A percentile compares a stretch with the other conserved stretches of the same genome.
These are phyloP conservation scores for Pemphredon lugubris DNA, from an alignment of 2,888 invertebrate species.

Conservation along the genomic window DNA sequence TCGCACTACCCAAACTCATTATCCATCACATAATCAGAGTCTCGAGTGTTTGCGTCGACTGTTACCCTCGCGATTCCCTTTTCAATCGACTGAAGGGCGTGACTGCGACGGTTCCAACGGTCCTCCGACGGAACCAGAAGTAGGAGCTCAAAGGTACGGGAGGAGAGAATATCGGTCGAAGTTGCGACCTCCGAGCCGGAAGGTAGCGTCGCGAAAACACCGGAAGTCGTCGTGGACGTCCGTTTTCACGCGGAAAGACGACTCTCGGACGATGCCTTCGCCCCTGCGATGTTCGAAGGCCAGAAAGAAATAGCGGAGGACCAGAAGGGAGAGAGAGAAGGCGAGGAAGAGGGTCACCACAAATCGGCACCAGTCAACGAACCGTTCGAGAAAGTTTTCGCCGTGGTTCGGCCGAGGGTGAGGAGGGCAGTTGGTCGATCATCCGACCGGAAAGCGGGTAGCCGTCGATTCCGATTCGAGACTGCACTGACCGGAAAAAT, in stretches of 20 bases:
- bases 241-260: not conserved
- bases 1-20: too few relatives aligned
- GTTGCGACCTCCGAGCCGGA: not conserved
- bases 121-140: too few relatives aligned
- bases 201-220: too few relatives aligned
- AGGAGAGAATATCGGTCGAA: not conserved
- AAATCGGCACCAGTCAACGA: too few relatives aligned
- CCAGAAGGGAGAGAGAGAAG: slow-evolving; percentile 12
- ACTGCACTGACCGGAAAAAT: slow-evolving; percentile 44
- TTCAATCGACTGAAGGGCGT: too few relatives aligned
- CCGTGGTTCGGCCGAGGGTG: slow-evolving; percentile 63
- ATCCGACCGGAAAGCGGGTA: slow-evolving; percentile 64
- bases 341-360: slow-evolving; percentile 21
- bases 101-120: too few relatives aligned
- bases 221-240: not conserved
- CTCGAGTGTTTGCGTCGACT: too few relatives aligned
- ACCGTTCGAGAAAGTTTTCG: slow-evolving; percentile 56
- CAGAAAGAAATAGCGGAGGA: slow-evolving; percentile 1
- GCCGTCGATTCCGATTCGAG: slow-evolving; percentile 65
- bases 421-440: slow-evolving; percentile 68
- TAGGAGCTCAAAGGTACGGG: too few relatives aligned
- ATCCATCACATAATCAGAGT: too few relatives aligned
- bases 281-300: slow-evolving; percentile 12
- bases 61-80: too few relatives aligned
- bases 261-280: too few relatives aligned